Percentiles rank a stretch among this genome's conserved stretches.
Evolutionary conservation across 2,113 vertebrate species (phyloP).

Genomic region (Hydropotes inermis): DNA sequence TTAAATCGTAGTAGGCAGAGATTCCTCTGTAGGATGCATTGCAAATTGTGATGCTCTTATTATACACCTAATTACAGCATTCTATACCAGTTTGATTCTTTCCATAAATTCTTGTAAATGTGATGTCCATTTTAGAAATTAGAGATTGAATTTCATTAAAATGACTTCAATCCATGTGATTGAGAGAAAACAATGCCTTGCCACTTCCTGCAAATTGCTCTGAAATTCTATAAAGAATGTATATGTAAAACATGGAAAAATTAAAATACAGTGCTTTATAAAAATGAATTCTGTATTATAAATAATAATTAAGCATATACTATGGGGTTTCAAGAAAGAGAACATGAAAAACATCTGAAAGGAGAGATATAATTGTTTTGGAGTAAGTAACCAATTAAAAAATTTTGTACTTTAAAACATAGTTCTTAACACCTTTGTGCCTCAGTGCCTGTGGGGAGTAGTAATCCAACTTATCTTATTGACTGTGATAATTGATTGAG

Average conservation of each 20-base stretch:
- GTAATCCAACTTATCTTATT: background rate
- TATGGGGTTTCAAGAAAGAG: background rate
- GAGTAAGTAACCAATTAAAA: background rate
- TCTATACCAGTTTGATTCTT: slow-evolving; percentile 56
- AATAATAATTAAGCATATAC: slow-evolving; percentile 2
- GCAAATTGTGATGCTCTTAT: slow-evolving; percentile 62
- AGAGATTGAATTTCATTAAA: slow-evolving; percentile 54
- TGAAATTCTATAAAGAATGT: background rate
- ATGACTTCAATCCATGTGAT: slow-evolving; percentile 32
- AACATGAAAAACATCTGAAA: background rate
- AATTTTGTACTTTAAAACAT: background rate
- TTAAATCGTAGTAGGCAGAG: slow-evolving; percentile 74
- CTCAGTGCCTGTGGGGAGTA: background rate
- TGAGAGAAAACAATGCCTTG: background rate
- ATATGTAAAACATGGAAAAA: background rate
- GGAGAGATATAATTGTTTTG: background rate
- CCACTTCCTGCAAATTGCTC: background rate
- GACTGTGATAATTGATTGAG: background rate
- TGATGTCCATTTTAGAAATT: slow-evolving; percentile 48
- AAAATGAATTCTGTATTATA: slow-evolving; percentile 28
- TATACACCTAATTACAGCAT: slow-evolving; percentile 66
- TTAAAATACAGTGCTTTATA: slow-evolving; percentile 18
- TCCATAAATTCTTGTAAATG: slow-evolving; percentile 57
- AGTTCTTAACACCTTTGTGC: background rate
- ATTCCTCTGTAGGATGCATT: slow-evolving; percentile 70